phyloP scores from a whole-genome alignment of 2,113 vertebrate genomes.

The Mirza zaza region DNA sequence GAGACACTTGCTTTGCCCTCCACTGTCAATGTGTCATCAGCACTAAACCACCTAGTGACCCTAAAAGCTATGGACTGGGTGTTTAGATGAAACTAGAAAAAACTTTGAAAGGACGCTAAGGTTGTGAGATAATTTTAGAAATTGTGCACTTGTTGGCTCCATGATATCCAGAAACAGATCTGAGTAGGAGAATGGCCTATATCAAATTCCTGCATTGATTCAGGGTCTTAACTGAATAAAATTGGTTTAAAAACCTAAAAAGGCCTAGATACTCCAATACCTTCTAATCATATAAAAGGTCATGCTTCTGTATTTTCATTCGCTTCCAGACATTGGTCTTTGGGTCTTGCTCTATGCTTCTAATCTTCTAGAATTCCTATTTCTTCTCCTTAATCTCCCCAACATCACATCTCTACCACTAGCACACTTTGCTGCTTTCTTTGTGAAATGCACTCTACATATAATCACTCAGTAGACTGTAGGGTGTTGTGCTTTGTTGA shows the following conservation, averaged over 20 bases:
- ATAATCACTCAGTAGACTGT: neutral
- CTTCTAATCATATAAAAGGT: neutral
- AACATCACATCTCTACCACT: neutral
- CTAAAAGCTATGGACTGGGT: neutral
- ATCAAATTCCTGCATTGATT: neutral
- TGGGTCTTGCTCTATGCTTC: neutral
- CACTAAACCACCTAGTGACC: neutral
- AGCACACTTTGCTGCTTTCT: neutral
- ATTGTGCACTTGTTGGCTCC: neutral
- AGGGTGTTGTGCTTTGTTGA: neutral
- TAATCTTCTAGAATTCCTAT: constrained; percentile 17
- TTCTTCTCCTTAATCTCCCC: neutral
- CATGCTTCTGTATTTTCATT: neutral
- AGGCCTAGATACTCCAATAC: neutral
- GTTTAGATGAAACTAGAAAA: constrained; percentile 1
- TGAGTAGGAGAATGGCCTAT: neutral
- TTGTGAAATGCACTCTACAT: neutral
- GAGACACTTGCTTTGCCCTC: neutral
- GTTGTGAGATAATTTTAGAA: neutral
- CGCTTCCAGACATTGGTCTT: neutral
- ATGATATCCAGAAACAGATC: neutral
- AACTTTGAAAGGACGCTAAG: neutral
- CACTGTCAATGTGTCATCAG: neutral
- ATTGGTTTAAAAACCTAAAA: neutral
- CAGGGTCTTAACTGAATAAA: neutral